Conservation (phyloP, 2,113 vertebrate genomes). For the Nothobranchius furzeri region DNA sequence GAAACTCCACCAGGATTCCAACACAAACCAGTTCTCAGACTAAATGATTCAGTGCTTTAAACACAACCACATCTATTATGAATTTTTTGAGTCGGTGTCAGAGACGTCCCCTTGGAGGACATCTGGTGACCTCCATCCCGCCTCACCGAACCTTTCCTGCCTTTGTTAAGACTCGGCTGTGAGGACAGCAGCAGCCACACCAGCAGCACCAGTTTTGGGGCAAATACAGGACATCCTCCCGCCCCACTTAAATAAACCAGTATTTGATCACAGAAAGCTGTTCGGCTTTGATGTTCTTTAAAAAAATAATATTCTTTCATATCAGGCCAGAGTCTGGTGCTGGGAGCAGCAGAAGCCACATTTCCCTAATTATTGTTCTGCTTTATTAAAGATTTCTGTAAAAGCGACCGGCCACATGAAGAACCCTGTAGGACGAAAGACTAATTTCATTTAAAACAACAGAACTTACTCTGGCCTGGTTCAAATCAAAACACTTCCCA, state of each 20-base stretch:
- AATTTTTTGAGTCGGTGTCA: constrained; percentile 14
- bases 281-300: constrained; percentile 48
- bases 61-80: constrained; percentile 25
- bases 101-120: constrained; percentile 34
- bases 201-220: constrained; percentile 47
- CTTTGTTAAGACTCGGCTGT: constrained; percentile 69
- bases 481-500: too few species aligned
- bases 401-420: constrained; percentile 6
- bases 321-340: constrained; percentile 6
- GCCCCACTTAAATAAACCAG: constrained; percentile 34
- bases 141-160: constrained; percentile 71
- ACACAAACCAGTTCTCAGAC: too few species aligned
- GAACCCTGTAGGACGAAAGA: too few species aligned
- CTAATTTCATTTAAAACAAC: too few species aligned
- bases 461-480: too few species aligned
- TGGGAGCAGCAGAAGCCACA: not conserved
- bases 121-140: constrained; percentile 72
- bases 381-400: constrained; percentile 4
- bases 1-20: not conserved
- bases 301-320: constrained; percentile 30
- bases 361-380: not conserved
- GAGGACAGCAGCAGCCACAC: constrained; percentile 42
- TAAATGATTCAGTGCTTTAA: too few species aligned
- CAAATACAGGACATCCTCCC: constrained; percentile 68
- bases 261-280: constrained; percentile 52